Evolutionary conservation across 2,797 vertebrate species (phyloP), one percentile per base, ranked within the genome.

Genomic region (Calcarius lapponicus): DNA sequence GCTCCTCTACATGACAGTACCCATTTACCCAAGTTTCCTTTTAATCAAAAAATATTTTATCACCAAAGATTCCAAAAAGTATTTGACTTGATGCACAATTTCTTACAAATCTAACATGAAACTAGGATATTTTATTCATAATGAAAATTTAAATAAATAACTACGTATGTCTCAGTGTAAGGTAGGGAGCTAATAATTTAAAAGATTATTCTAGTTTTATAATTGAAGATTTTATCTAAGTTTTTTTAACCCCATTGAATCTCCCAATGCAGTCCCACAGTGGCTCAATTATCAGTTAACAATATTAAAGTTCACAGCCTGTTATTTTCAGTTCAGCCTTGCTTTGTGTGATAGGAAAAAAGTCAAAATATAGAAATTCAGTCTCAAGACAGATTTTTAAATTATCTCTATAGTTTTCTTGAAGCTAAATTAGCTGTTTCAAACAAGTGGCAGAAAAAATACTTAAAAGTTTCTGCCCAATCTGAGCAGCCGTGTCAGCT

Each of bases 241-340:
- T 90, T 93, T 96, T 95, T 82, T 69, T 51, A 92, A 86, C 42
- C 42, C 61, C 50, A 78, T 88, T 94, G 90, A 90, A 60, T 78
- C 65, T 61, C 64, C 94, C 47, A 60, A 69, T 8, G 38, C 93
- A 86, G 74, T 91, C 82, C 95, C 93, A 96, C 61, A 94, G 85
- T 85, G 90, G 89, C 74, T 96, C 91, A 92, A 61, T 86, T 93
- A 97, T 73, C 51, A 96, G 58, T 65, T 86, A 95, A 87, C 83
- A 88, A 92, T 86, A 90, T 45, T 40, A 15, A 95, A 91, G 42
- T 81, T 96, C 92, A 84, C 36, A 88, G 54, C 10, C 40, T 16
- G 22, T 78, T 96, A 96, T 96, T 97, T 96, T 97, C 80, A 97
- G 92, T 95, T 95, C 82, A 94, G 92, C 82, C 18, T 74, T 94